phyloP scores from a whole-genome alignment of 2,797 vertebrate species.

The Galaxias olidus region DNA sequence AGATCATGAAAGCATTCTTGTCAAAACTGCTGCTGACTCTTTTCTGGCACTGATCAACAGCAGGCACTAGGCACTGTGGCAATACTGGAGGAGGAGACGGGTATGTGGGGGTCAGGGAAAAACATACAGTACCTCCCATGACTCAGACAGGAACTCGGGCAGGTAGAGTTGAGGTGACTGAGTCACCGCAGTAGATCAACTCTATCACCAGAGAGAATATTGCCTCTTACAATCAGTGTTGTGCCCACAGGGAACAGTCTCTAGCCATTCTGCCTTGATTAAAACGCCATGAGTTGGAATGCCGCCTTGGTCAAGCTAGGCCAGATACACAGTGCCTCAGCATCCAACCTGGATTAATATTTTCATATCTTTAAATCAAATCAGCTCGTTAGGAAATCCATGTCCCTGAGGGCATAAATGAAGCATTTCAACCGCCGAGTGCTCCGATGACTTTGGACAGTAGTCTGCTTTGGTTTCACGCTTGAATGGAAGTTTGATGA shows the following conservation, averaged over 20 bases:
- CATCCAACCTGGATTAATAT: conserved; percentile 17
- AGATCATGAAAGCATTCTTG: conserved; percentile 66
- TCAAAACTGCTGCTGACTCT: conserved; percentile 52
- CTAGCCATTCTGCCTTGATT: too few relatives aligned
- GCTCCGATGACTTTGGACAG: conserved; percentile 47
- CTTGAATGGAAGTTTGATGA: conserved; percentile 64
- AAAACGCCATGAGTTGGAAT: not conserved
- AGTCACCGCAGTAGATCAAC: too few relatives aligned
- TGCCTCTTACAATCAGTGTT: too few relatives aligned
- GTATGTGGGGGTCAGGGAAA: conserved; percentile 4
- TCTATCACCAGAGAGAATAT: too few relatives aligned
- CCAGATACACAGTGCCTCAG: conserved; percentile 1
- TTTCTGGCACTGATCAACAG: conserved; percentile 55
- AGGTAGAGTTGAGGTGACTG: too few relatives aligned
- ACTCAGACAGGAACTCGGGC: conserved; percentile 32
- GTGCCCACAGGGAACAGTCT: too few relatives aligned
- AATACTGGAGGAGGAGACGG: conserved; percentile 12
- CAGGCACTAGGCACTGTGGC: conserved; percentile 36
- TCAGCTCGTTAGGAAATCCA: conserved; percentile 45
- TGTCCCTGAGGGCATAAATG: conserved; percentile 22
- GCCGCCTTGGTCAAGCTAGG: not conserved
- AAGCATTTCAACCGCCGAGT: conserved; percentile 33
- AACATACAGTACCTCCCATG: conserved; percentile 35
- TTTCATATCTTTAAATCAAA: conserved; percentile 44
- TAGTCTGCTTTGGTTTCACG: conserved; percentile 53